Evolutionary conservation across 1,140 invertebrate species (phyloP).

Genomic region (Samia ricini): DNA sequence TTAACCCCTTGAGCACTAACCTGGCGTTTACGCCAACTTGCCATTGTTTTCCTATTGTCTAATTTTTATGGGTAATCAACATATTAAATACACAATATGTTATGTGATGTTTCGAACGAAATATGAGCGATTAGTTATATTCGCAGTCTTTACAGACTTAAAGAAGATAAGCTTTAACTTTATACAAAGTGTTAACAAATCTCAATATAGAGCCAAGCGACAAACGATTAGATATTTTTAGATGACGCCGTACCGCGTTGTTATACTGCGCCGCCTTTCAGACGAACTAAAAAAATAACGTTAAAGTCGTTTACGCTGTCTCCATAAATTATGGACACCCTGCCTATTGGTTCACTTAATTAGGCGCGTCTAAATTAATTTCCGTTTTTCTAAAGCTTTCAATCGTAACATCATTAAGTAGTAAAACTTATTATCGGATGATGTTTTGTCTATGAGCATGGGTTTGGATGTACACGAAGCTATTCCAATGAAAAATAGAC

Average conservation of each 20-base stretch:
- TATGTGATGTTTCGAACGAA: no score
- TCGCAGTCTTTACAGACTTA: neutral
- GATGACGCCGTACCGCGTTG: conserved; percentile 22
- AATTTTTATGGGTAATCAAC: no score
- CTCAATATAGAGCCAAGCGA: conserved; percentile 49
- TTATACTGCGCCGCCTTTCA: conserved; percentile 56
- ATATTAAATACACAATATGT: no score
- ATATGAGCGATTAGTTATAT: neutral
- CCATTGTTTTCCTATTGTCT: no score
- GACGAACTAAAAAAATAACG: conserved; percentile 63
- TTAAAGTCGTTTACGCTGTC: conserved; percentile 41
- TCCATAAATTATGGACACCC: conserved; percentile 51
- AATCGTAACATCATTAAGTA: conserved; percentile 1
- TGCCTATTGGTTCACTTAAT: conserved; percentile 36
- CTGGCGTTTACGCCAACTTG: no score
- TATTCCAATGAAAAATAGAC: no score
- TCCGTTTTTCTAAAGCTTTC: conserved; percentile 23
- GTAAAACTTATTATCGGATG: neutral
- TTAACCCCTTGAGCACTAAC: no score
- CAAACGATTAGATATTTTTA: conserved; percentile 68
- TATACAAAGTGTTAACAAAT: conserved; percentile 51
- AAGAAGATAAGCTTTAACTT: neutral
- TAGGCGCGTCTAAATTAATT: conserved; percentile 33
- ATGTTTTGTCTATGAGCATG: neutral
- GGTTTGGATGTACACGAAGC: no score